Evolutionary conservation across 2,888 invertebrate genomes (phyloP).

Genomic region (Folsomia candida): DNA sequence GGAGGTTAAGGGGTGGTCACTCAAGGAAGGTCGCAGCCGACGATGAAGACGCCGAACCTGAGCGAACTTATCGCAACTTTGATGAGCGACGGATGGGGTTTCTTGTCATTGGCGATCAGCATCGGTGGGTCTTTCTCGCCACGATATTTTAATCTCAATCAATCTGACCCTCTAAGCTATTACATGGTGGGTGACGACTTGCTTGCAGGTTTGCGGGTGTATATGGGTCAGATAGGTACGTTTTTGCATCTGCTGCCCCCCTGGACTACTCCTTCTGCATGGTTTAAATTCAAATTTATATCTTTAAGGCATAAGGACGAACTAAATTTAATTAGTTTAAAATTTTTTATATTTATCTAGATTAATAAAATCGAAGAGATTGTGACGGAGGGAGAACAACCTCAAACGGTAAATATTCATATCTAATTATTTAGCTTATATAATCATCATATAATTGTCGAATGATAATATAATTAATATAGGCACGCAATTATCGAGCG

Average conservation of each 20-base stretch:
- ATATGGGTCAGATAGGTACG: conserved; percentile 24
- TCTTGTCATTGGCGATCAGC: conserved; percentile 45
- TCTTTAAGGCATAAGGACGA: too few species aligned
- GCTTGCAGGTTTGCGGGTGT: conserved; percentile 34
- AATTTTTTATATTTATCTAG: too few species aligned
- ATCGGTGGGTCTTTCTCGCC: too few species aligned
- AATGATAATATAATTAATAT: too few species aligned
- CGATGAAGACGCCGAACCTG: conserved; percentile 27
- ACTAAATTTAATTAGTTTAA: too few species aligned
- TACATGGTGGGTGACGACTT: conserved; percentile 12
- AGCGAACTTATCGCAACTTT: conserved; percentile 41
- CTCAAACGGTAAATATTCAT: conserved; percentile 22
- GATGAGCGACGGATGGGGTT: conserved; percentile 46
- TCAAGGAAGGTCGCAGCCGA: conserved; percentile 18
- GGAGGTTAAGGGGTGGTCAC: background rate
- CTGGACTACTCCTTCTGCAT: conserved; percentile 49
- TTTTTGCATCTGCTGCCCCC: conserved; percentile 45
- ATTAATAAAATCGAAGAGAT: conserved; percentile 49
- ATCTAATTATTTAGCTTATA: too few species aligned
- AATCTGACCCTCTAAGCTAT: background rate
- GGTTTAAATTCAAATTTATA: too few species aligned
- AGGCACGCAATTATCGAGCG: background rate
- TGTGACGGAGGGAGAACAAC: conserved; percentile 41
- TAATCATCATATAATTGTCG: too few species aligned
- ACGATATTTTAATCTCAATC: too few species aligned